Base-by-base conservation (phyloP, 1,140 invertebrate species). In the Uloborus diversus region DNA sequence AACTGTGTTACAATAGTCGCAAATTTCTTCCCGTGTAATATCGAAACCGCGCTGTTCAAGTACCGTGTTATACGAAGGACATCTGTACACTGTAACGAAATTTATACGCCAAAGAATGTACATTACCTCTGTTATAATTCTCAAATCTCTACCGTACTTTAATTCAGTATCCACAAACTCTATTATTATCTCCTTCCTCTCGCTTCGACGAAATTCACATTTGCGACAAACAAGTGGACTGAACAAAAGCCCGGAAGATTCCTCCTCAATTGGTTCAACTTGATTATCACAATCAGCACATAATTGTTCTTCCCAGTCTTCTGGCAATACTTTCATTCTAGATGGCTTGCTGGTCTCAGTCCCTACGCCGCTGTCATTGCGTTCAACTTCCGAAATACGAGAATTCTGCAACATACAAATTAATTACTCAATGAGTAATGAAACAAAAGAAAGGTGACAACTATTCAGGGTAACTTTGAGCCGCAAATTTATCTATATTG, bases 81-180 rank as follows among this genome's bases (percentile, higher is more conserved):
- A n/a, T n/a, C n/a, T n/a, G n/a, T n/a, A n/a, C n/a, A n/a, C n/a
- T n/a, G n/a, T n/a, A n/a, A n/a, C n/a, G n/a, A n/a, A n/a, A n/a
- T n/a, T n/a, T n/a, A n/a, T n/a, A n/a, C n/a, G n/a, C n/a, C n/a
- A n/a, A n/a, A n/a, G n/a, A n/a, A n/a, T n/a, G n/a, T n/a, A n/a
- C n/a, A n/a, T 62, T 69, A 79, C 76, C 25, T 98, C 94, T 51
- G 69, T 79, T 25, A 79, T 79, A 5, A 79, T 79, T n/a, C 66
- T 9, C 1, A 79, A 28, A 53, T 79, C 76, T n/a, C 76, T 30
- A 11, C 76, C 76, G 51, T 79, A 79, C 20, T 79, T 98, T 82
- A 96, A 92, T 88, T 99, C 96, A 1, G 96, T 98, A 86, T 98
- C 96, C 2, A 97, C 93, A 81, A 98, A 96, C 89, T 99, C 96